Evolutionary conservation across 1,140 invertebrate species (phyloP).

Genomic region (Wiebesia pumilae): DNA sequence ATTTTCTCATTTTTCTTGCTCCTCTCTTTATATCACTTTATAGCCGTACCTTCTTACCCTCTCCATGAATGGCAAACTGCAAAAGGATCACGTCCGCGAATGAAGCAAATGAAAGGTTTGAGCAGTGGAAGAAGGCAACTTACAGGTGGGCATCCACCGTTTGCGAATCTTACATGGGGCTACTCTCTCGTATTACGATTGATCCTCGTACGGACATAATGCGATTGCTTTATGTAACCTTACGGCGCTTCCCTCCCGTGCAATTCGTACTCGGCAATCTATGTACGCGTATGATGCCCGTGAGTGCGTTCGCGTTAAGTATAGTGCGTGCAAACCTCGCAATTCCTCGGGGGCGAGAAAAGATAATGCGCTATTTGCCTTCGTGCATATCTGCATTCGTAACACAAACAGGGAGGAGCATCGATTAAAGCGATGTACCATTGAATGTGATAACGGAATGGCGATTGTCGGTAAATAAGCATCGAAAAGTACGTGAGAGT

Average conservation of each 20-base stretch:
- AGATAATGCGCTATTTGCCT: not conserved
- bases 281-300: too few relatives aligned
- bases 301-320: not conserved
- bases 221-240: slow-evolving; percentile 47
- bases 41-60: not conserved
- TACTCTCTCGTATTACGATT: not conserved
- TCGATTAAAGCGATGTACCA: not conserved
- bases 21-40: not conserved
- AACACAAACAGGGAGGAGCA: slow-evolving; percentile 18
- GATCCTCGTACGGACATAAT: slow-evolving; percentile 31
- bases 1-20: slow-evolving; percentile 22
- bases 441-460: not conserved
- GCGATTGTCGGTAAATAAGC: not conserved
- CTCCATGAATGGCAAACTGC: slow-evolving; percentile 28
- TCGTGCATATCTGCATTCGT: slow-evolving; percentile 19
- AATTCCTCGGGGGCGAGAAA: slow-evolving; percentile 13
- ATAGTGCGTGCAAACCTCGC: not conserved
- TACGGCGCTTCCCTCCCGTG: slow-evolving; percentile 6
- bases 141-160: slow-evolving; percentile 34
- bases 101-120: slow-evolving; percentile 37
- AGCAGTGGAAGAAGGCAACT: not conserved
- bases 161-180: slow-evolving; percentile 34
- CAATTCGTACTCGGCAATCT: slow-evolving; percentile 4
- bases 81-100: slow-evolving; percentile 37
- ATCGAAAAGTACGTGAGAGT: too few relatives aligned